phyloP scores from a whole-genome alignment of 1,140 invertebrate species.

The Hirudo medicinalis region DNA sequence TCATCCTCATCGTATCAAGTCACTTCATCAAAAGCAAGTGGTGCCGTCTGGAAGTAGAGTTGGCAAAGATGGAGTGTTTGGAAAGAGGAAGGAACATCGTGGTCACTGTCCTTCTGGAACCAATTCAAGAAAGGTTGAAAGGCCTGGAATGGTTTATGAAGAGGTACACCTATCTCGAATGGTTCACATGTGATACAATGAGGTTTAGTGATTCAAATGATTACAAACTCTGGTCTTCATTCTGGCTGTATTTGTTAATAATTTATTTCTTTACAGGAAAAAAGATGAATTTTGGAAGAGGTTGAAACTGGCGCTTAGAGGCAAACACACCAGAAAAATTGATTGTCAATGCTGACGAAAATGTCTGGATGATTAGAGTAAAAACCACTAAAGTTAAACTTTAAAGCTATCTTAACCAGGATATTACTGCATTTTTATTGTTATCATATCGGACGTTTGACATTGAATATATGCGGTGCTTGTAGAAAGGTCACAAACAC shows the following conservation, averaged over 20 bases:
- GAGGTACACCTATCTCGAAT: background rate
- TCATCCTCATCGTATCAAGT: background rate
- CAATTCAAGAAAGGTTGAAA: background rate
- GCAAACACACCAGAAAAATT: background rate
- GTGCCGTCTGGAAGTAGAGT: background rate
- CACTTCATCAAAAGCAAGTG: slow-evolving; percentile 3
- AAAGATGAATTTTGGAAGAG: slow-evolving; percentile 5
- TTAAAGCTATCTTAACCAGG: too few relatives aligned
- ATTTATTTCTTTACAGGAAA: background rate
- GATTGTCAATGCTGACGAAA: too few relatives aligned
- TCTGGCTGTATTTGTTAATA: background rate
- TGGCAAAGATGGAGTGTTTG: slow-evolving; percentile 6
- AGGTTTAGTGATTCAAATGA: background rate
- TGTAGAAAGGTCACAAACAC: too few relatives aligned
- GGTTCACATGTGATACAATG: background rate
- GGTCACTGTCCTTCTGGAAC: slow-evolving; percentile 1
- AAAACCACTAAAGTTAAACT: too few relatives aligned
- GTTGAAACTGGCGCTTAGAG: background rate
- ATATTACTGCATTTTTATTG: too few relatives aligned
- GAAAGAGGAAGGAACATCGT: background rate
- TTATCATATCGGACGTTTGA: too few relatives aligned
- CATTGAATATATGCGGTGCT: too few relatives aligned
- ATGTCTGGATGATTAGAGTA: too few relatives aligned
- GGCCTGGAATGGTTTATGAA: background rate
- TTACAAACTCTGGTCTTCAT: background rate